Evolutionary conservation across 2,113 vertebrate species (phyloP).

Genomic region (Phainopepla nitens): DNA sequence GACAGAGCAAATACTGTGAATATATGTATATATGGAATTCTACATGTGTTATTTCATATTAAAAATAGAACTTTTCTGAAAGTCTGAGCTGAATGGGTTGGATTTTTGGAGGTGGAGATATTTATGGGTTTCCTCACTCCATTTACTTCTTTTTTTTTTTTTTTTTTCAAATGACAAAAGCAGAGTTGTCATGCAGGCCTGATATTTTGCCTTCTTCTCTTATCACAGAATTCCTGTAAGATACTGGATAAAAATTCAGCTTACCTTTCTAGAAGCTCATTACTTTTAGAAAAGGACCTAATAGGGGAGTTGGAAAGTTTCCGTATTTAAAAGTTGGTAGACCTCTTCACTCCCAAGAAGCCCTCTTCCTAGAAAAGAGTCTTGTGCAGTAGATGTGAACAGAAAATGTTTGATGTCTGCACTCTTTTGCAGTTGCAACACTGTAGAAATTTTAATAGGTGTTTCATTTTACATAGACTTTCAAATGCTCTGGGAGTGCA

Average conservation of each 20-base stretch:
- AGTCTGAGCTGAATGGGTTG: neutral
- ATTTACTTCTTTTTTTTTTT: neutral
- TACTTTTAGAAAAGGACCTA: neutral
- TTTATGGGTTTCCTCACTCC: neutral
- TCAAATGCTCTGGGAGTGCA: neutral
- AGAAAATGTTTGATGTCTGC: neutral
- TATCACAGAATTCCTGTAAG: neutral
- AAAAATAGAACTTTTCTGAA: neutral
- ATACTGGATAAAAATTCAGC: neutral
- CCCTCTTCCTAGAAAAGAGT: neutral
- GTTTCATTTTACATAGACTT: neutral
- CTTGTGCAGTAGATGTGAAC: neutral
- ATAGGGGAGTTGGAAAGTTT: neutral
- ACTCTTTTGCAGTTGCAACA: neutral
- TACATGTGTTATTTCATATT: neutral
- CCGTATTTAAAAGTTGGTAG: neutral
- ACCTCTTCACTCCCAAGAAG: neutral
- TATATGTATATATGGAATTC: neutral
- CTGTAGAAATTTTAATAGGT: neutral
- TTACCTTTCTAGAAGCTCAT: neutral
- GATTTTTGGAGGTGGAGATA: neutral
- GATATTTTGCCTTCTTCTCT: neutral
- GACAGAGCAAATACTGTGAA: neutral
- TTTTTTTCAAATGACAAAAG: neutral
- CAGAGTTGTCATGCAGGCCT: neutral